These are phyloP conservation scores for Caradrina kadenii DNA, from an alignment of 2,888 invertebrate species.

Conservation along the genomic window DNA sequence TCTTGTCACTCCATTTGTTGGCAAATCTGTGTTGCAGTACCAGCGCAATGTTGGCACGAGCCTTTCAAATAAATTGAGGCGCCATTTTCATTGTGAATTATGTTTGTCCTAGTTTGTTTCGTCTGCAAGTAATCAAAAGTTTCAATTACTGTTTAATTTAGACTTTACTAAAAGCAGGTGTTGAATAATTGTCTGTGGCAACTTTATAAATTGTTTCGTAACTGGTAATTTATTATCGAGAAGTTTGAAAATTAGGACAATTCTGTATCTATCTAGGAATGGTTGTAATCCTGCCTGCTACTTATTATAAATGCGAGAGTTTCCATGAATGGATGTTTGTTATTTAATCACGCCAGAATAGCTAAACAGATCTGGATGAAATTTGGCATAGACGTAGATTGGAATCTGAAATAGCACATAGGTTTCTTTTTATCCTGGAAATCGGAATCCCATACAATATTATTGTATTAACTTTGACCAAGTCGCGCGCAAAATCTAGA, in stretches of 20 bases:
- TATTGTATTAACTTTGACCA: too few species aligned
- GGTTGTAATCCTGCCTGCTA: not conserved
- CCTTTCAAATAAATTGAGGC: conserved; percentile 17
- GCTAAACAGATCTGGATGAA: too few species aligned
- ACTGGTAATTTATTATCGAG: conserved; percentile 26
- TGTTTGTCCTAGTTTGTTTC: conserved; percentile 14
- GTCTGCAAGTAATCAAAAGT: conserved; percentile 40
- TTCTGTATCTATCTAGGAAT: not conserved
- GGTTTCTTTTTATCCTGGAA: too few species aligned
- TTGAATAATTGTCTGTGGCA: conserved; percentile 2
- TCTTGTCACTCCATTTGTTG: conserved; percentile 3
- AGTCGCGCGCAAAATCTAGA: not conserved
- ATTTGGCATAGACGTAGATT: too few species aligned
- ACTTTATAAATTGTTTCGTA: conserved; percentile 34
- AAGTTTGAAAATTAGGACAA: conserved; percentile 22
- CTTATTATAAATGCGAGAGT: too few species aligned
- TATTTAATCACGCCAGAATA: too few species aligned
- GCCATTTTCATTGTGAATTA: conserved; percentile 34
- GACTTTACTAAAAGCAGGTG: conserved; percentile 38
- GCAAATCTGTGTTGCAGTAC: conserved; percentile 8
- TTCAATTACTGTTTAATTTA: conserved; percentile 42
- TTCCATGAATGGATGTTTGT: too few species aligned
- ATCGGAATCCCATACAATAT: too few species aligned
- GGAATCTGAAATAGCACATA: too few species aligned
- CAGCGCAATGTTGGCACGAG: conserved; percentile 20